phyloP scores from a whole-genome alignment of 2,888 invertebrate genomes.

The Lepidocyrtoides sp. region DNA sequence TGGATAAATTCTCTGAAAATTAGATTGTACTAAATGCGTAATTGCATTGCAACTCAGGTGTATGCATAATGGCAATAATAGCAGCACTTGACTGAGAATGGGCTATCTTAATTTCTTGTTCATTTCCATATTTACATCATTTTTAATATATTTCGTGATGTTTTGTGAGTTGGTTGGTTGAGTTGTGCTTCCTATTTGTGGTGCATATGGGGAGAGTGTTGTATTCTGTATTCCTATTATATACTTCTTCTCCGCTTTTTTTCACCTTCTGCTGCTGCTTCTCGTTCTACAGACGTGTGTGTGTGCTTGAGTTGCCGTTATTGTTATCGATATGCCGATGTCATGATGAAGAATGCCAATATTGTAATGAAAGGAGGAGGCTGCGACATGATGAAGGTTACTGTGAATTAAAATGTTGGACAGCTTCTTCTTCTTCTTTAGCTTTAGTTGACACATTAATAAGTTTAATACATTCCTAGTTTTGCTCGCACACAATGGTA shows the following conservation, averaged over 20 bases:
- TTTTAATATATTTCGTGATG: slow-evolving; percentile 26
- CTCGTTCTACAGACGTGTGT: too few relatives aligned
- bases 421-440: slow-evolving; percentile 18
- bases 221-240: too few relatives aligned
- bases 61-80: background rate
- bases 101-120: too few relatives aligned
- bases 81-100: too few relatives aligned
- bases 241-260: background rate
- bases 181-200: background rate
- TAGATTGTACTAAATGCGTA: background rate
- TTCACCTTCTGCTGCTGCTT: background rate
- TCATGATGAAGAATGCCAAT: slow-evolving; percentile 32
- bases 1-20: background rate
- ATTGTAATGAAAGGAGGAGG: slow-evolving; percentile 35
- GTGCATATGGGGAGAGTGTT: too few relatives aligned
- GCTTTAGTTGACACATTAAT: background rate
- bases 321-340: background rate
- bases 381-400: slow-evolving; percentile 27
- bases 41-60: background rate
- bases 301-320: background rate
- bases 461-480: background rate
- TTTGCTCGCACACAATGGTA: background rate
- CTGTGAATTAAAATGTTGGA: slow-evolving; percentile 48
- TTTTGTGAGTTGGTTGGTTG: background rate
- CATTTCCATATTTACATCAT: background rate